These are phyloP conservation scores for Lordiphosa fenestrarum DNA, from an alignment of 2,888 invertebrate genomes.

Conservation along the genomic window DNA sequence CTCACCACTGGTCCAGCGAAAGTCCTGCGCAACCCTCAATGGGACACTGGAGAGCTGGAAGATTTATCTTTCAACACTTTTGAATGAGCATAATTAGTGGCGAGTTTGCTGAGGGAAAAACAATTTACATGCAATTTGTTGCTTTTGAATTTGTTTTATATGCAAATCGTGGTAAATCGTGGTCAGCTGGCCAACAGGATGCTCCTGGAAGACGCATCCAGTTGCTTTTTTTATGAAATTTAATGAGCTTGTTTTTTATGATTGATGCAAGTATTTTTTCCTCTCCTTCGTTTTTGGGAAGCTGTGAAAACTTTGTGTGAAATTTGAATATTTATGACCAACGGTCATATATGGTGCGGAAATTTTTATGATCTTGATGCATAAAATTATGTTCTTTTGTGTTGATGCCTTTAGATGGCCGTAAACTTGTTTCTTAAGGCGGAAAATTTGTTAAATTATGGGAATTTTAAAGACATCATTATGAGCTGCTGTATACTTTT, in stretches of 20 bases:
- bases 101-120: conserved; percentile 50
- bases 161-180: conserved; percentile 60
- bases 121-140: conserved; percentile 72
- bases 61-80: conserved; percentile 73
- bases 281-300: conserved; percentile 32
- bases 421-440: conserved; percentile 59
- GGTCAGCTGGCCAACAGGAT: conserved; percentile 53
- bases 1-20: conserved; percentile 51
- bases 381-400: conserved; percentile 47
- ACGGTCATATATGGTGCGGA: conserved; percentile 78
- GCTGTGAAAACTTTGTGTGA: conserved; percentile 38
- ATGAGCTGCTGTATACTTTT: conserved; percentile 34
- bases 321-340: conserved; percentile 79
- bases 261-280: conserved; percentile 57
- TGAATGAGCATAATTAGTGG: conserved; percentile 75
- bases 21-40: conserved; percentile 36
- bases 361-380: conserved; percentile 72
- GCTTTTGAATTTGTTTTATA: conserved; percentile 74
- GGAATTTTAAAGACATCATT: conserved; percentile 40
- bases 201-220: conserved; percentile 33
- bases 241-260: conserved; percentile 66
- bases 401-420: conserved; percentile 28
- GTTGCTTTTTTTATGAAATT: conserved; percentile 52
- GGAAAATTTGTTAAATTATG: conserved; percentile 52
- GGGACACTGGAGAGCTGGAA: conserved; percentile 34